These are phyloP conservation scores for Chaenogobius annularis DNA, from an alignment of 2,113 vertebrate genomes.

Conservation along the genomic window DNA sequence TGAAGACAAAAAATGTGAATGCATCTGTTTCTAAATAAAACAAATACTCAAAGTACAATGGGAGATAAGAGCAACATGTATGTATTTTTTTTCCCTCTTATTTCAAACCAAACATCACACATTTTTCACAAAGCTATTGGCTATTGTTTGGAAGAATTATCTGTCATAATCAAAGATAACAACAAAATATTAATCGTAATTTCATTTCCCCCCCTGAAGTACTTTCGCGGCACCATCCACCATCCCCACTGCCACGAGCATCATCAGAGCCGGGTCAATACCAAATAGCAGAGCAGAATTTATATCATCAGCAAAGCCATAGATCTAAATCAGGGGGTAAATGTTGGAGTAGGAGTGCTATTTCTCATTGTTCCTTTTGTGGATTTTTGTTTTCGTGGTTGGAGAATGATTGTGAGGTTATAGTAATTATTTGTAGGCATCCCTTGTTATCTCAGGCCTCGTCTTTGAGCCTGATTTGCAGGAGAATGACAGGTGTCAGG, in stretches of 20 bases:
- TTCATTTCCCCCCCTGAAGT: slow-evolving; percentile 30
- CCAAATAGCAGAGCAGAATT: slow-evolving; percentile 74
- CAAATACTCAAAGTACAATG: too few relatives aligned
- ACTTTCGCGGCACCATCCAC: slow-evolving; percentile 48
- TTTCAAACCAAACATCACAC: slow-evolving; percentile 15
- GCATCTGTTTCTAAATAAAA: too few relatives aligned
- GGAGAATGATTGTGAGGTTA: neutral
- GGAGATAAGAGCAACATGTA: too few relatives aligned
- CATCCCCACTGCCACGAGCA: slow-evolving; percentile 66
- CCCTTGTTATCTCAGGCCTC: slow-evolving; percentile 6
- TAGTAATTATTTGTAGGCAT: too few relatives aligned
- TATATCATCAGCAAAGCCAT: slow-evolving; percentile 74
- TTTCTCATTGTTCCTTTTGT: slow-evolving; percentile 46
- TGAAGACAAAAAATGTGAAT: too few relatives aligned
- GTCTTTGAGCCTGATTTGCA: slow-evolving; percentile 57
- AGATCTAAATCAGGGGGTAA: slow-evolving; percentile 75
- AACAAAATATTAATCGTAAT: slow-evolving; percentile 59
- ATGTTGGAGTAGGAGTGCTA: slow-evolving; percentile 53
- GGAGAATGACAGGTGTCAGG: slow-evolving; percentile 76
- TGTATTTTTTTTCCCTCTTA: neutral
- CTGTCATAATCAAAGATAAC: slow-evolving; percentile 54
- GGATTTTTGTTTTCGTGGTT: slow-evolving; percentile 34
- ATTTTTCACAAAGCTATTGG: slow-evolving; percentile 37
- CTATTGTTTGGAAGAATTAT: slow-evolving; percentile 44
- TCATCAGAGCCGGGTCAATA: slow-evolving; percentile 74